Conservation (phyloP, 2,797 vertebrate species). For the Orestias chungarensis region DNA sequence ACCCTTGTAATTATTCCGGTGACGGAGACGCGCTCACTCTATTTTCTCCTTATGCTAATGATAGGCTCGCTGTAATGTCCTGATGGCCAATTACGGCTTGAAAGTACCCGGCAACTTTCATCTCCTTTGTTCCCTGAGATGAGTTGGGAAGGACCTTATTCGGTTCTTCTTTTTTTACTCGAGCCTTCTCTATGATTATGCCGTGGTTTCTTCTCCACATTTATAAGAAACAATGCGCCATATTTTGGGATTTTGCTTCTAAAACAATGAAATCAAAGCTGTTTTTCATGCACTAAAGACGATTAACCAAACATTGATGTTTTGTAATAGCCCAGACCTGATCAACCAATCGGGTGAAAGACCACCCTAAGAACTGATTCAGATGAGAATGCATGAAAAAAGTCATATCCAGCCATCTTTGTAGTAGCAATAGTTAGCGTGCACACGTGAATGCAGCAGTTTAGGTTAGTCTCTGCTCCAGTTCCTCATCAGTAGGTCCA, state of each 20-base stretch:
- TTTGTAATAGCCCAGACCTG: no score
- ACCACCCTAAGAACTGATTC: conserved; percentile 4
- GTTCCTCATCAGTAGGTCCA: no score
- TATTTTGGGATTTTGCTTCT: neutral
- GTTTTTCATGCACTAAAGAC: neutral
- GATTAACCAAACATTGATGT: no score
- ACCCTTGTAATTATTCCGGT: conserved; percentile 71
- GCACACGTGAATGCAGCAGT: no score
- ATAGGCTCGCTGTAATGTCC: conserved; percentile 49
- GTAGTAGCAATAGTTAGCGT: no score
- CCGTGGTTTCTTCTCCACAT: neutral
- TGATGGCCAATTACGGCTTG: conserved; percentile 68
- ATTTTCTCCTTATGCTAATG: conserved; percentile 57
- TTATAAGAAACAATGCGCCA: neutral
- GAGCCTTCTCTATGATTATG: neutral
- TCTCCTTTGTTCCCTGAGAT: conserved; percentile 29
- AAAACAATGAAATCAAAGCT: neutral
- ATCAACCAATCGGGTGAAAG: no score
- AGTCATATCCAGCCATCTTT: no score
- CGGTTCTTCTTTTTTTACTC: no score
- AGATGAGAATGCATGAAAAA: neutral
- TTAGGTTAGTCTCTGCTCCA: no score
- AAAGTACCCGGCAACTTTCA: conserved; percentile 32
- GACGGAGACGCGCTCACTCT: conserved; percentile 44
- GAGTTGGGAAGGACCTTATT: conserved; percentile 14